These are phyloP conservation scores for Crocidura indochinensis DNA, from an alignment of 2,797 vertebrate genomes.

Conservation along the genomic window DNA sequence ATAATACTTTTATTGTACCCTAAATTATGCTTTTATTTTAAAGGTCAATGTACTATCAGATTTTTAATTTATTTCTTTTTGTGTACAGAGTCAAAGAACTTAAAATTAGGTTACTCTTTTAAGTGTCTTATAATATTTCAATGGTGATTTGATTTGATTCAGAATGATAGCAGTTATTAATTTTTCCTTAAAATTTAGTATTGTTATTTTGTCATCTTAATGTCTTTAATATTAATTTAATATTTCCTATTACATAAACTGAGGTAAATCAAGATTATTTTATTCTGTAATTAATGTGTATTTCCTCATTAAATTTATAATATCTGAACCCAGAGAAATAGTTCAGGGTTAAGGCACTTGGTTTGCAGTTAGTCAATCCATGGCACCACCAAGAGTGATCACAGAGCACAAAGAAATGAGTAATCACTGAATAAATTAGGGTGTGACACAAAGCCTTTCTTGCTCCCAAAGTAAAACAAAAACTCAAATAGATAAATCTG, in stretches of 20 bases:
- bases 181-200: background rate
- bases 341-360: too few relatives aligned
- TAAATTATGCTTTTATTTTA: background rate
- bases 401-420: too few relatives aligned
- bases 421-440: too few relatives aligned
- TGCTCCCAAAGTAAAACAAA: too few relatives aligned
- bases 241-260: background rate
- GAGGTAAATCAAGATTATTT: background rate
- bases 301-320: conserved; percentile 10
- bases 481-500: too few relatives aligned
- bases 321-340: too few relatives aligned
- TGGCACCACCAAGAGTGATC: too few relatives aligned
- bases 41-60: background rate
- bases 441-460: too few relatives aligned
- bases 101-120: background rate
- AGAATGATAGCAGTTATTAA: background rate
- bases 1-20: too few relatives aligned
- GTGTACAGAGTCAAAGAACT: background rate
- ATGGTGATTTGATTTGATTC: background rate
- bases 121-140: background rate
- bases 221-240: too few relatives aligned
- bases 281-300: background rate
- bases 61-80: background rate
- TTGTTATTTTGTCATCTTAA: background rate
- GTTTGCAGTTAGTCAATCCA: too few relatives aligned